Conservation (phyloP, 2,113 vertebrate genomes). For the Xyrauchen texanus region DNA sequence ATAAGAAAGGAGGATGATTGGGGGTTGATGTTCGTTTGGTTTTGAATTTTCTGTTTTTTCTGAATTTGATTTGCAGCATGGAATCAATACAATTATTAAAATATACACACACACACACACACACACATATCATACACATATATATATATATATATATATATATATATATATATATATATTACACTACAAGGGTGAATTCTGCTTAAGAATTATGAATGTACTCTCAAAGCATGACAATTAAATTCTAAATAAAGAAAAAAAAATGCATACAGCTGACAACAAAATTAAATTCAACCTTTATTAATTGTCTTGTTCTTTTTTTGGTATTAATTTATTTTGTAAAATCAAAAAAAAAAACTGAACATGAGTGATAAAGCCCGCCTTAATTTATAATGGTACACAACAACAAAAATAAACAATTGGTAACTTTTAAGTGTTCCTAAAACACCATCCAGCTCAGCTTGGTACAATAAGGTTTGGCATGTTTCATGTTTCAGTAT, state of each 20-base stretch:
- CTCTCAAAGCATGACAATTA: background rate
- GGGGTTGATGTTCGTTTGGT: too few species aligned
- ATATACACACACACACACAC: too few species aligned
- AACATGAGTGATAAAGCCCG: slow-evolving; percentile 82
- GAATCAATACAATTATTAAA: too few species aligned
- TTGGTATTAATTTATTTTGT: slow-evolving; percentile 77
- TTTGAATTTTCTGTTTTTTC: too few species aligned
- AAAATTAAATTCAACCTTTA: slow-evolving; percentile 79
- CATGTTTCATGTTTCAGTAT: slow-evolving; percentile 71
- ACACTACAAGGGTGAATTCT: background rate
- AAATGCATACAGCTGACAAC: slow-evolving; percentile 24
- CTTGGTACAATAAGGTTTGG: slow-evolving; percentile 76
- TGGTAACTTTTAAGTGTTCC: slow-evolving; percentile 78
- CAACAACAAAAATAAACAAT: slow-evolving; percentile 73
- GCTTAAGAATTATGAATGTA: background rate
- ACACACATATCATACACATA: too few species aligned
- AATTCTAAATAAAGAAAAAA: background rate
- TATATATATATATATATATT: too few species aligned
- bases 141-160: too few species aligned
- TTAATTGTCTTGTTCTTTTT: slow-evolving; percentile 80
- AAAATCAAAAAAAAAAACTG: slow-evolving; percentile 79
- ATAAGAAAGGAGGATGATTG: too few species aligned
- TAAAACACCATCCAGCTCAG: slow-evolving; percentile 80
- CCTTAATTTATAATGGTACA: slow-evolving; percentile 81
- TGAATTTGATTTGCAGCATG: too few species aligned